These are phyloP conservation scores for Cyprinodon diabolis DNA, from an alignment of 2,797 vertebrate species.

Conservation along the genomic window DNA sequence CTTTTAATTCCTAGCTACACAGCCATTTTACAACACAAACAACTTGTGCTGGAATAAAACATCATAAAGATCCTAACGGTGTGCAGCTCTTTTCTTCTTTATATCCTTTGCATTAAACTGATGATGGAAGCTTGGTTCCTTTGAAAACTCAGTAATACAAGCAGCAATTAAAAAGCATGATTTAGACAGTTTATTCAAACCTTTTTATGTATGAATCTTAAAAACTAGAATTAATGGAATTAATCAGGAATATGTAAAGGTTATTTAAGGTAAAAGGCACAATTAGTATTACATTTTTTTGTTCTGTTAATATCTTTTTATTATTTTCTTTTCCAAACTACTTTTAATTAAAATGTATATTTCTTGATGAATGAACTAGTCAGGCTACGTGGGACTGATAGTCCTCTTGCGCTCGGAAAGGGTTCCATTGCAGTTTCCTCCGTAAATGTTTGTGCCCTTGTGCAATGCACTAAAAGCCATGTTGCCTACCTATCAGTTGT, in stretches of 20 bases:
- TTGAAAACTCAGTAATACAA: background rate
- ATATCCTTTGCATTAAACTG: background rate
- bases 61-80: slow-evolving; percentile 68
- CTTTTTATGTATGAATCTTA: background rate
- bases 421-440: too few species aligned
- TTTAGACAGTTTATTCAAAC: background rate
- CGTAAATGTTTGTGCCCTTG: too few species aligned
- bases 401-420: too few species aligned
- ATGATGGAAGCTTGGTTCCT: background rate
- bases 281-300: background rate
- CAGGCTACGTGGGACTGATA: too few species aligned
- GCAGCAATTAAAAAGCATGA: background rate
- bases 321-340: background rate
- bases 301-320: background rate
- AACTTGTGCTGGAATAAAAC: slow-evolving; percentile 86
- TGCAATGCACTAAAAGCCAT: too few species aligned
- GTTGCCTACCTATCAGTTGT: too few species aligned
- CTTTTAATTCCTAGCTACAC: slow-evolving; percentile 81
- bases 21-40: slow-evolving; percentile 84
- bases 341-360: too few species aligned
- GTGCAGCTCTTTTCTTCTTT: slow-evolving; percentile 29
- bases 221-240: too few species aligned
- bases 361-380: too few species aligned
- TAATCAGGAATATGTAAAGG: background rate
- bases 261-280: background rate